phyloP scores from a whole-genome alignment of 2,888 invertebrate genomes.

The Epinotia nisella region DNA sequence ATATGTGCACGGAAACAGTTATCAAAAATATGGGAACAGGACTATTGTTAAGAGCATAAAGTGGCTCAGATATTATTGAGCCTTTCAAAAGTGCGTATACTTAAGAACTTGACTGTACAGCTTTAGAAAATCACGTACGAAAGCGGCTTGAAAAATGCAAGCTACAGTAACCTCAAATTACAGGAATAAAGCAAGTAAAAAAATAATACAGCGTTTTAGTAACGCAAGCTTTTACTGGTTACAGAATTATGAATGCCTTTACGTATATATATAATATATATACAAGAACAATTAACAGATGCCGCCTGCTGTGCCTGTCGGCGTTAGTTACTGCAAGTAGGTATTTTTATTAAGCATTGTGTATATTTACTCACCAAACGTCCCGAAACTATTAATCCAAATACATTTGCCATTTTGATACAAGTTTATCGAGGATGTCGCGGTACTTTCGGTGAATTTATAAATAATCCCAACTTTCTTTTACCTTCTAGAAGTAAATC shows the following conservation, averaged over 20 bases:
- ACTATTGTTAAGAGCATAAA: too few species aligned
- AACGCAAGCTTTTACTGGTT: neutral
- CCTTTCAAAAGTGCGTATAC: too few species aligned
- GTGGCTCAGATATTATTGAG: too few species aligned
- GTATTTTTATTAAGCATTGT: neutral
- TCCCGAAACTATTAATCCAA: constrained; percentile 93
- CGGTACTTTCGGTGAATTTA: constrained; percentile 15
- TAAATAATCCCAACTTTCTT: constrained; percentile 33
- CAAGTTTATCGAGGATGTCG: constrained; percentile 15
- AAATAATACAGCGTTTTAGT: neutral
- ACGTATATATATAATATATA: too few species aligned
- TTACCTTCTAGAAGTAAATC: constrained; percentile 30
- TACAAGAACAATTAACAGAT: too few species aligned
- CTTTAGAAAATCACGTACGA: too few species aligned
- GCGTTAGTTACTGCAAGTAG: neutral
- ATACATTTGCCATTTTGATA: constrained; percentile 81
- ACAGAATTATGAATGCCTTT: neutral
- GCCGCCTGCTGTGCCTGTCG: neutral
- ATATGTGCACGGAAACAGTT: too few species aligned
- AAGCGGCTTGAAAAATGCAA: too few species aligned
- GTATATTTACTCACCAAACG: constrained; percentile 87
- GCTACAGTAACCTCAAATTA: neutral
- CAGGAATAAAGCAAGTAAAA: neutral
- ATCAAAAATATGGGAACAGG: too few species aligned
- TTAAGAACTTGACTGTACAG: too few species aligned